Evolutionary conservation across 1,140 invertebrate genomes (phyloP), one percentile per base, ranked within the genome.

Genomic region (Macrosteles quadrilineatus): DNA sequence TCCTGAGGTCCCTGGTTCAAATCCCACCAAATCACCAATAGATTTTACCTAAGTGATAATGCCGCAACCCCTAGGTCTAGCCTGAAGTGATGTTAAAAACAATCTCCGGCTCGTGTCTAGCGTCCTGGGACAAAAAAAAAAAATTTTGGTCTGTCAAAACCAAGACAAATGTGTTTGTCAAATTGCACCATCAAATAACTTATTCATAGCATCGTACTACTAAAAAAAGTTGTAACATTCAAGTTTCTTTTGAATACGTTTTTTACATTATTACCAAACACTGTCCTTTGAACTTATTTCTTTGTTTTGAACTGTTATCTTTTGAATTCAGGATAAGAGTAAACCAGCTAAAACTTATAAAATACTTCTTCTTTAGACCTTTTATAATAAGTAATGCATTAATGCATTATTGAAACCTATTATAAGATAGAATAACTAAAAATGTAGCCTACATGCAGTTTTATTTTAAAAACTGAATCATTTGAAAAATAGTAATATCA

Each of bases 291-390:
- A 59, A 59, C 57, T 31, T 59, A 59, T 59, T 59, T 59, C 57
- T 59, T 59, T 59, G n/a, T 59, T 59, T 59, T 59, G 57, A 59
- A 59, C 57, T 59, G 57, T 59, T 25, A 59, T 23, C 57, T 31
- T 59, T 59, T 59, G 25, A 53, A 59, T 59, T 59, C 57, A 59
- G 57, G 57, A 59, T 59, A 59, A 59, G 57, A 59, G 25, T 59
- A 59, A 59, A 59, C 57, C 30, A 59, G 57, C 57, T 17, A 59
- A 59, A 59, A 59, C 57, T 9, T 59, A 59, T 59, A 59, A 17
- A 59, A 59, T 17, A 59, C 25, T 29, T 59, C 25, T 2, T 53
- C 17, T 59, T 29, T 59, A 29, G 30, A 23, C 25, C 17, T 59
- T 59, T 59, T 31, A 59, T 59, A 59, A 59, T 59, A 59, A 59